These are phyloP conservation scores for Eupeodes latifasciatus DNA, from an alignment of 2,888 invertebrate species.

Conservation along the genomic window DNA sequence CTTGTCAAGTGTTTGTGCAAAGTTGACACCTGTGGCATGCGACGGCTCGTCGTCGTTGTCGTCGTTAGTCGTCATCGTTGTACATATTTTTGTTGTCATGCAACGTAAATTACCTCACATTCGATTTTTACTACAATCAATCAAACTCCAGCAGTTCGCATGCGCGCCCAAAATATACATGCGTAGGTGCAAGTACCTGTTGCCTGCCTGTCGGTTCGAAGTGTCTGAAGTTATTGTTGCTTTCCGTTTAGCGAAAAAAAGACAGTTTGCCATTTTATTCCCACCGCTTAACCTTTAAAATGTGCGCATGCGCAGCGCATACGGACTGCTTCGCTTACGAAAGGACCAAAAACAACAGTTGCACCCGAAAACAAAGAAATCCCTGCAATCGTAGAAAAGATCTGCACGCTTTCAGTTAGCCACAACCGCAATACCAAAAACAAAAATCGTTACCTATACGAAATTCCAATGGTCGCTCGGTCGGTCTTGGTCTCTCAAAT, in stretches of 20 bases:
- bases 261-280: slow-evolving; percentile 60
- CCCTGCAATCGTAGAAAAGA: slow-evolving; percentile 58
- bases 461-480: slow-evolving; percentile 38
- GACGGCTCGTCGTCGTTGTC: slow-evolving; percentile 11
- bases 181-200: slow-evolving; percentile 70
- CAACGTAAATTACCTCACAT: slow-evolving; percentile 47
- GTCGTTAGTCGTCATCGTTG: neutral
- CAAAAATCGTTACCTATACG: slow-evolving; percentile 17
- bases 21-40: slow-evolving; percentile 68
- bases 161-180: slow-evolving; percentile 28
- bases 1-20: slow-evolving; percentile 44
- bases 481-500: neutral
- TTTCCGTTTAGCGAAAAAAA: neutral
- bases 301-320: slow-evolving; percentile 6
- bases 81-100: slow-evolving; percentile 36
- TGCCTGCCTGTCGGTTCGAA: slow-evolving; percentile 11
- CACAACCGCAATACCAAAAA: neutral
- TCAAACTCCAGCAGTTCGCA: slow-evolving; percentile 40
- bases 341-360: slow-evolving; percentile 53
- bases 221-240: slow-evolving; percentile 30
- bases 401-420: slow-evolving; percentile 54
- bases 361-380: slow-evolving; percentile 62
- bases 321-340: slow-evolving; percentile 3
- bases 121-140: slow-evolving; percentile 59
- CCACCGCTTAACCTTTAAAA: slow-evolving; percentile 67